Evolutionary conservation across 2,113 vertebrate species (phyloP).

Genomic region (Tetrax tetrax): DNA sequence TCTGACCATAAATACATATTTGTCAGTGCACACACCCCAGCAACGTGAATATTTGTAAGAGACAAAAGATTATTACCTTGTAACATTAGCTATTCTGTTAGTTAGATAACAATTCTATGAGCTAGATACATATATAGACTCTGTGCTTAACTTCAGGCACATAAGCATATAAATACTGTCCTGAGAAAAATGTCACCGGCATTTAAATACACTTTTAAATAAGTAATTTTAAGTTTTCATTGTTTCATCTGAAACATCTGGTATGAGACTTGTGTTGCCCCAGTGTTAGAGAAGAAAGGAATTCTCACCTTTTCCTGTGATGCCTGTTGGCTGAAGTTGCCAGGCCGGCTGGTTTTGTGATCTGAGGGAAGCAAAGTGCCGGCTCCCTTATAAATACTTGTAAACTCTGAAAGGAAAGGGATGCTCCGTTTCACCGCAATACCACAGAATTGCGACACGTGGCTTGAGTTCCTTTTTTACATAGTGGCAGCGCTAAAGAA

Average conservation of each 20-base stretch:
- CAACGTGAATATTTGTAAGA: neutral
- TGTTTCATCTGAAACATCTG: neutral
- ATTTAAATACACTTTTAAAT: neutral
- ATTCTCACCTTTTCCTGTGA: conserved; percentile 17
- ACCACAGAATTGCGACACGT: conserved; percentile 65
- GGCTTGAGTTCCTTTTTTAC: conserved; percentile 26
- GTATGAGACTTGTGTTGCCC: neutral
- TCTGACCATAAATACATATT: too few relatives aligned
- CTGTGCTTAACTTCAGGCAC: neutral
- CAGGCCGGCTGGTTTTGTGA: neutral
- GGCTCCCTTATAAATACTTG: conserved; percentile 29
- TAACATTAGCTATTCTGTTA: neutral
- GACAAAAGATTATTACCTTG: neutral
- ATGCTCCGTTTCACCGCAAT: conserved; percentile 48
- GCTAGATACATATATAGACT: fast-evolving
- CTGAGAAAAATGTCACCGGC: neutral
- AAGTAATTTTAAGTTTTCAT: neutral
- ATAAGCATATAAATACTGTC: neutral
- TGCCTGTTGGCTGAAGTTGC: neutral
- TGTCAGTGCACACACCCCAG: neutral
- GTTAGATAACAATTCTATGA: neutral
- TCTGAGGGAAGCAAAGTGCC: conserved; percentile 2
- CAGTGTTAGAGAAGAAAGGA: neutral
- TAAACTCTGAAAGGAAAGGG: conserved; percentile 25
- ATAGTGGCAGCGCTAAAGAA: neutral